Percentiles rank a stretch among this genome's conserved stretches.
phyloP scores from a whole-genome alignment of 2,888 invertebrate species.

The Folsomia candida region DNA sequence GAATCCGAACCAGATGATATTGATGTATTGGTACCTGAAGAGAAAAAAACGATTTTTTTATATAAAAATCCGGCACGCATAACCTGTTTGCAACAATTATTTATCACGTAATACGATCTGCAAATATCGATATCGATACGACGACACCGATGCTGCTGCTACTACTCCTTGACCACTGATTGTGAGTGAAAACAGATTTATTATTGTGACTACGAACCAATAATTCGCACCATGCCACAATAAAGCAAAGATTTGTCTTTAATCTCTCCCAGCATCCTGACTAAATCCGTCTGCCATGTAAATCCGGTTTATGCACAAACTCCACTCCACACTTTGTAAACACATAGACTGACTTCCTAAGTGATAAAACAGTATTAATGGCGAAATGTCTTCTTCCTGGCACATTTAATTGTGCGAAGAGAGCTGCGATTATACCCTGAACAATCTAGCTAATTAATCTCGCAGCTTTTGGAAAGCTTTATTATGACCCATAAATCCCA shows the following conservation, averaged over 20 bases:
- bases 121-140: neutral
- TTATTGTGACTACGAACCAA: too few species aligned
- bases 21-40: slow-evolving; percentile 73
- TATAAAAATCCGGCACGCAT: neutral
- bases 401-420: too few species aligned
- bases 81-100: too few species aligned
- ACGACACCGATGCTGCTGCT: neutral
- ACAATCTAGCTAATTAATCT: neutral
- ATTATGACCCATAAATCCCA: neutral
- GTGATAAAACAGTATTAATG: neutral
- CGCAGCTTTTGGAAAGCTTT: neutral
- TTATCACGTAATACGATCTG: too few species aligned
- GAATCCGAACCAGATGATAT: slow-evolving; percentile 80
- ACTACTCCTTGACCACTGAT: neutral
- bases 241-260: too few species aligned
- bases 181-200: neutral
- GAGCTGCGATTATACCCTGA: neutral
- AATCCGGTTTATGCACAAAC: too few species aligned
- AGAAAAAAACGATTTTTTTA: neutral
- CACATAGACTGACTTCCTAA: too few species aligned
- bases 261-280: too few species aligned
- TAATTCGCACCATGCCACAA: too few species aligned
- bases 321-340: too few species aligned
- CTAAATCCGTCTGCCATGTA: too few species aligned
- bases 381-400: too few species aligned